These are phyloP conservation scores for Ennomos erosarius DNA, from an alignment of 2,888 invertebrate species.

Conservation along the genomic window DNA sequence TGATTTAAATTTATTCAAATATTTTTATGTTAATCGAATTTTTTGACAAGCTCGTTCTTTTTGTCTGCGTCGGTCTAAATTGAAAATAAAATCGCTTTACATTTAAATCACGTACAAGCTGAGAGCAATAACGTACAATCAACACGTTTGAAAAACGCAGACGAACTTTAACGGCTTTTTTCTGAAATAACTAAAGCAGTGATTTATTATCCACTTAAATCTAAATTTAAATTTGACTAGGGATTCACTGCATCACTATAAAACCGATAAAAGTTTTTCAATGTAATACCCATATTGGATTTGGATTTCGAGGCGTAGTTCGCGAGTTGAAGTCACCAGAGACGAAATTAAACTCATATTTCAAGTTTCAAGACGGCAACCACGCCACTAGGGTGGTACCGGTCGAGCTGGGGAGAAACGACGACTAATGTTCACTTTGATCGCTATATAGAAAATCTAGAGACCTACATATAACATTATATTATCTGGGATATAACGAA, in stretches of 20 bases:
- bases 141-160: conserved; percentile 7
- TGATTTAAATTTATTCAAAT: no score
- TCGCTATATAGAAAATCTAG: conserved; percentile 2
- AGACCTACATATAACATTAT: no score
- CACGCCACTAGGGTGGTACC: conserved; percentile 16
- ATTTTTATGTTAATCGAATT: no score
- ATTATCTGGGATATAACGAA: no score
- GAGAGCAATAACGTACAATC: conserved; percentile 7
- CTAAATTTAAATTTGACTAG: conserved; percentile 11
- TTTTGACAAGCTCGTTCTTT: no score
- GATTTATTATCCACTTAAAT: conserved; percentile 5
- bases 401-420: conserved; percentile 12
- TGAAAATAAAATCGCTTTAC: conserved; percentile 7
- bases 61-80: background rate
- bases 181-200: background rate
- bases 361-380: conserved; percentile 43
- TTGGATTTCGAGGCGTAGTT: conserved; percentile 46
- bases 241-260: conserved; percentile 8
- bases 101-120: background rate
- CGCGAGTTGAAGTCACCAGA: conserved; percentile 50
- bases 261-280: conserved; percentile 36
- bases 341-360: conserved; percentile 59
- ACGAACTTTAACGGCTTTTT: conserved; percentile 6
- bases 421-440: conserved; percentile 18
- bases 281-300: conserved; percentile 48